Percentiles rank a stretch among this genome's conserved stretches.
Conservation (phyloP, 2,113 vertebrate species). For the Chloebia gouldiae region DNA sequence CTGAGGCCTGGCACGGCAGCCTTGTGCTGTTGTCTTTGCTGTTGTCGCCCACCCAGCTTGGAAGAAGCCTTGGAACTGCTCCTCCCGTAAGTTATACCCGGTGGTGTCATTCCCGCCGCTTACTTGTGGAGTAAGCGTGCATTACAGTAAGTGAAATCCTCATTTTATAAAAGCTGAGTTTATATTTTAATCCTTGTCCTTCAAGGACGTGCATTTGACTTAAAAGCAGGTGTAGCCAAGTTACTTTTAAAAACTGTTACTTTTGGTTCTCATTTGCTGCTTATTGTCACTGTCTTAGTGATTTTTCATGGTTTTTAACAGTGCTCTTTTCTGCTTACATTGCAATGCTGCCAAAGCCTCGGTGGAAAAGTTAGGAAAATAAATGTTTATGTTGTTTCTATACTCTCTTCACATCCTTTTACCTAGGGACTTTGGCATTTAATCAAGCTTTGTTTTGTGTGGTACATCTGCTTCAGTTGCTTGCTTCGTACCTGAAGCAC, state of each 20-base stretch:
- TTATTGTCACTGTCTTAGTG: neutral
- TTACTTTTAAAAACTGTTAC: neutral
- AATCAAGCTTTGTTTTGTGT: neutral
- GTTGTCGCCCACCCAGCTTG: rapidly evolving
- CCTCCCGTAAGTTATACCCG: rapidly evolving
- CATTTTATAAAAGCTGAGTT: neutral
- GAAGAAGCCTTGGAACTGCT: neutral
- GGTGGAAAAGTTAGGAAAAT: neutral
- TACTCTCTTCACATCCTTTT: neutral
- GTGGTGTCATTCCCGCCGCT: neutral
- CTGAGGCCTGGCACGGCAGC: neutral
- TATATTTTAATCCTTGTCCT: neutral
- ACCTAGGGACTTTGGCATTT: neutral
- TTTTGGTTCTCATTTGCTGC: neutral
- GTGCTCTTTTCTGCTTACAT: neutral
- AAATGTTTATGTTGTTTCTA: neutral
- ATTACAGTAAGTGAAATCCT: neutral
- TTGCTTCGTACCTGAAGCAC: neutral
- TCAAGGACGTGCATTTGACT: neutral
- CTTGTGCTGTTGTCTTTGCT: rapidly evolving
- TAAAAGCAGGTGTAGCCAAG: neutral
- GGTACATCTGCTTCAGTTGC: neutral
- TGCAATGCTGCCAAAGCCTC: neutral
- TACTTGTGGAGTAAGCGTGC: neutral
- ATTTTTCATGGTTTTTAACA: neutral